These are phyloP conservation scores for Xylocopa sonorina DNA, from an alignment of 1,140 invertebrate species.

Conservation along the genomic window DNA sequence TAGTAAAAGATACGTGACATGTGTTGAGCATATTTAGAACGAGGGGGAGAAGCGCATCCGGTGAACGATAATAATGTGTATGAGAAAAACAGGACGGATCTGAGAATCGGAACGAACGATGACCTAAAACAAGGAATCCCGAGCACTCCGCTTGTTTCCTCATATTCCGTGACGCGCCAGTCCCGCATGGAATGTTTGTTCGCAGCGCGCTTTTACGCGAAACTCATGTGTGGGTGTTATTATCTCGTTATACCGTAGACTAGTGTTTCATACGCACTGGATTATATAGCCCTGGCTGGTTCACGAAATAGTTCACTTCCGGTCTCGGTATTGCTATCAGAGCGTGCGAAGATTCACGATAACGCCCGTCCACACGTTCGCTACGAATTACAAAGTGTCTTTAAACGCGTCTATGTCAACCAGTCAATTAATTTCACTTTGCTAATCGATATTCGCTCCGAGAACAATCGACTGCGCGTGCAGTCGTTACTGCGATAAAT, in stretches of 20 bases:
- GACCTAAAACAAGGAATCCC: slow-evolving; percentile 50
- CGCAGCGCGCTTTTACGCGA: slow-evolving; percentile 40
- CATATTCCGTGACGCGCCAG: slow-evolving; percentile 29
- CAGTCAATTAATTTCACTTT: neutral
- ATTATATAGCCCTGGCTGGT: slow-evolving; percentile 32
- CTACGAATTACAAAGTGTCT: neutral
- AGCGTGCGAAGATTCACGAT: slow-evolving; percentile 65
- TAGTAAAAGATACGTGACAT: neutral
- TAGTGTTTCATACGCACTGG: slow-evolving; percentile 37
- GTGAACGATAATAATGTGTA: slow-evolving; percentile 24
- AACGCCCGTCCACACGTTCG: slow-evolving; percentile 59
- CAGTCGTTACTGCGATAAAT: neutral
- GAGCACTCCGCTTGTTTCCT: slow-evolving; percentile 22
- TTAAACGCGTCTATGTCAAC: neutral
- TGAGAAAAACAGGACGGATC: slow-evolving; percentile 44
- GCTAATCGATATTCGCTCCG: neutral
- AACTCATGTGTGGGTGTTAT: slow-evolving; percentile 29
- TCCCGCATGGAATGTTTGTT: slow-evolving; percentile 18
- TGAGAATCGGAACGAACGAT: slow-evolving; percentile 51
- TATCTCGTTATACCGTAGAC: slow-evolving; percentile 37
- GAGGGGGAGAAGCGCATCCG: slow-evolving; percentile 38
- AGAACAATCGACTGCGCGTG: neutral
- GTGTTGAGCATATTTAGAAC: slow-evolving; percentile 18
- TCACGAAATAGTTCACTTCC: slow-evolving; percentile 64
- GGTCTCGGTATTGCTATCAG: slow-evolving; percentile 43